phyloP scores from a whole-genome alignment of 2,113 vertebrate genomes.

The Chroicocephalus ridibundus region DNA sequence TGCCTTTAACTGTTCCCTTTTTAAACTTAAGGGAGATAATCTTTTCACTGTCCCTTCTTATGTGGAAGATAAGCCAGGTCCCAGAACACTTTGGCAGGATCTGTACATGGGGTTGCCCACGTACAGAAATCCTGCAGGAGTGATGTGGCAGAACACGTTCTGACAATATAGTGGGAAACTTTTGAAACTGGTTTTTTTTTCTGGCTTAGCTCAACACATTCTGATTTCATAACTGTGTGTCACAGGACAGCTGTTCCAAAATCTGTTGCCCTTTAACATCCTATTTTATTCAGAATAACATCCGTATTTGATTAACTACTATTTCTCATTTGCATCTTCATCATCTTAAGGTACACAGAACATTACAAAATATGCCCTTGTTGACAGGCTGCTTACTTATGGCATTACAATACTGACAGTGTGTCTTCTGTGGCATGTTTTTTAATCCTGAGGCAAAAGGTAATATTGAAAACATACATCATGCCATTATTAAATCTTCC shows the following conservation, averaged over 20 bases:
- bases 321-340: not conserved
- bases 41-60: not conserved
- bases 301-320: not conserved
- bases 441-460: not conserved
- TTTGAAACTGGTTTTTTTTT: not conserved
- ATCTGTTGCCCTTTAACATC: not conserved
- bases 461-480: not conserved
- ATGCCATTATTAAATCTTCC: not conserved
- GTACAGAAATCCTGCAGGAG: not conserved
- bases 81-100: not conserved
- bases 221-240: not conserved
- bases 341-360: not conserved
- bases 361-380: not conserved
- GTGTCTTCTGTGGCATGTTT: not conserved
- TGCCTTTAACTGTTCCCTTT: not conserved
- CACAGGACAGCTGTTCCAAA: not conserved
- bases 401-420: not conserved
- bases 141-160: not conserved
- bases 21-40: not conserved
- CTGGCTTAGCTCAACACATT: not conserved
- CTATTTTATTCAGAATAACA: not conserved
- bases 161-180: not conserved
- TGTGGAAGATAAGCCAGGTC: not conserved
- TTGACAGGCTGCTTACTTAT: not conserved
- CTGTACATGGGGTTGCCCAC: not conserved